Conservation (phyloP, 2,113 vertebrate species). For the Drymodes brunneopygia region DNA sequence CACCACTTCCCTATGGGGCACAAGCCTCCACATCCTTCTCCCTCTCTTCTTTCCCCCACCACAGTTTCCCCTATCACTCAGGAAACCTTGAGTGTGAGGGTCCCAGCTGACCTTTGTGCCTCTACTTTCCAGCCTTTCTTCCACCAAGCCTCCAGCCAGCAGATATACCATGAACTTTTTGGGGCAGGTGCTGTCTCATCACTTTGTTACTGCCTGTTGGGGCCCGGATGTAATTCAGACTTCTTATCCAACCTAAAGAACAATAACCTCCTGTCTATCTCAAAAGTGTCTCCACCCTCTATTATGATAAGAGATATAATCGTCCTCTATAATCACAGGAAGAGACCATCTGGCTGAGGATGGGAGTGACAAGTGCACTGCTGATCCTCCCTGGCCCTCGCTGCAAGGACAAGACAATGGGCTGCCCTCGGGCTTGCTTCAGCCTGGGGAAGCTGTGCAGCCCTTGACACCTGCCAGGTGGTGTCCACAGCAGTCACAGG, state of each 20-base stretch:
- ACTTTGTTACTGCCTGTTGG: neutral
- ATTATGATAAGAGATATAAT: neutral
- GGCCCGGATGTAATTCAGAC: neutral
- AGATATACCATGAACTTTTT: neutral
- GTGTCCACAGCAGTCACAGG: neutral
- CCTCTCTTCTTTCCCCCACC: neutral
- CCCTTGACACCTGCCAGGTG: accelerated
- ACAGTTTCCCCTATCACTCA: no score
- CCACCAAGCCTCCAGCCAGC: neutral
- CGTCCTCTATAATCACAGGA: neutral
- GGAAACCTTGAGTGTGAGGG: neutral
- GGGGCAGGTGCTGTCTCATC: neutral
- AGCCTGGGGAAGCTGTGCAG: neutral
- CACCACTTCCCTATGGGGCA: neutral
- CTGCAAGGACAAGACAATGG: neutral
- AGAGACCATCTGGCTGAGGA: neutral
- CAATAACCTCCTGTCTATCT: neutral
- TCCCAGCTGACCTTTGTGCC: neutral
- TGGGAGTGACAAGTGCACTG: neutral
- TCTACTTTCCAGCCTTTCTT: neutral
- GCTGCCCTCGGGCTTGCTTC: neutral
- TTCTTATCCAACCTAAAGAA: neutral
- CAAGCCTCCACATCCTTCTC: neutral
- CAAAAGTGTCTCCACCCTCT: neutral
- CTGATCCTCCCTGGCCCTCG: neutral